Percentiles rank a stretch among this genome's conserved stretches.
Evolutionary conservation across 2,888 invertebrate species (phyloP).

Genomic region (Morinoia aosen): DNA sequence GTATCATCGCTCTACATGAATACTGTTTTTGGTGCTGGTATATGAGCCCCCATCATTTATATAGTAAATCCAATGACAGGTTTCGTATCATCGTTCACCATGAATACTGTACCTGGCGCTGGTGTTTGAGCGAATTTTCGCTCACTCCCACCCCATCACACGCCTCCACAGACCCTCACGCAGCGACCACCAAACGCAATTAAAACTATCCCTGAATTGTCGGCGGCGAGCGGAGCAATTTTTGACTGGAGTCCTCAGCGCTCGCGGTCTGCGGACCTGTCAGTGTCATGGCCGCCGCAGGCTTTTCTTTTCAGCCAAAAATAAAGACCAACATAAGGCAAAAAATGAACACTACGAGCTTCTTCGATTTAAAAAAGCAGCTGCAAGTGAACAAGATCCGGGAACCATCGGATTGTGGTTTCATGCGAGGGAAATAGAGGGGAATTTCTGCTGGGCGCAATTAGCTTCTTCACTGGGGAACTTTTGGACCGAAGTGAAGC

Average conservation of each 20-base stretch:
- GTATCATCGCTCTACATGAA: no score
- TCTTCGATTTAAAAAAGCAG: constrained; percentile 33
- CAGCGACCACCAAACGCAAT: background rate
- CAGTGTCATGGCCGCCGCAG: constrained; percentile 37
- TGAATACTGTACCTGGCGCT: background rate
- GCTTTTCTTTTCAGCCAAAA: background rate
- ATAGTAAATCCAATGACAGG: no score
- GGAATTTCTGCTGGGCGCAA: background rate
- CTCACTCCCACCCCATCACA: background rate
- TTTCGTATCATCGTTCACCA: no score
- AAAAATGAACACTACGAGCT: constrained; percentile 24
- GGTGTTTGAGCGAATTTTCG: background rate
- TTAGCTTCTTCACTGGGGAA: background rate
- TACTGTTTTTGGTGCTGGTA: background rate
- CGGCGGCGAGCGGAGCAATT: background rate
- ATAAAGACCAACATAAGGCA: background rate
- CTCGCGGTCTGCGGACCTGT: background rate
- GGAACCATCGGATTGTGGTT: background rate
- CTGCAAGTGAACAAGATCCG: constrained; percentile 27
- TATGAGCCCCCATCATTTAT: background rate
- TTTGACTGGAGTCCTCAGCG: background rate
- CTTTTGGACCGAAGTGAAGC: background rate
- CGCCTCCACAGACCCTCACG: background rate
- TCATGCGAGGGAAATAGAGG: background rate
- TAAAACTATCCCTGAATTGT: background rate